These are phyloP conservation scores for Synanthedon andrenaeformis DNA, from an alignment of 2,888 invertebrate genomes.

Conservation along the genomic window DNA sequence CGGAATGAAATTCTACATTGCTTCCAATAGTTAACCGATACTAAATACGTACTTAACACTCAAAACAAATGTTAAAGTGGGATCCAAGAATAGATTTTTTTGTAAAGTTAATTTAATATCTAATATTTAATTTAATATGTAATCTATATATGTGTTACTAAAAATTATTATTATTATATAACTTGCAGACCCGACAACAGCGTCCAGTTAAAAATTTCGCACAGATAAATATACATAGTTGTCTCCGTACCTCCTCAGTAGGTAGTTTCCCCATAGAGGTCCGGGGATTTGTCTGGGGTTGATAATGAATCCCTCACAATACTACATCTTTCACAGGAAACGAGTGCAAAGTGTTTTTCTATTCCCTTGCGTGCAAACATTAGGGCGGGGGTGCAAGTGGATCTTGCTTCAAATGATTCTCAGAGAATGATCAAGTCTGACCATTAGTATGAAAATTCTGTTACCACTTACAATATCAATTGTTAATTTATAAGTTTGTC, in stretches of 20 bases:
- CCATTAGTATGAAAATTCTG: too few relatives aligned
- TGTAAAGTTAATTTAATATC: too few relatives aligned
- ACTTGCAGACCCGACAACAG: too few relatives aligned
- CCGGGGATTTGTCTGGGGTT: constrained; percentile 56
- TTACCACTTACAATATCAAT: too few relatives aligned
- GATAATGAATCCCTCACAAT: constrained; percentile 61
- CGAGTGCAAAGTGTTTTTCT: constrained; percentile 66
- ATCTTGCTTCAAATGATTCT: neutral
- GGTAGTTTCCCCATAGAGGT: constrained; percentile 35
- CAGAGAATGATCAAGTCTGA: too few relatives aligned
- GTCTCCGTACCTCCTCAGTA: neutral
- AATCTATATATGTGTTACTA: too few relatives aligned
- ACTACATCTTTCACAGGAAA: constrained; percentile 63
- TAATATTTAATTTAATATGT: too few relatives aligned
- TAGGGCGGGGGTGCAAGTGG: constrained; percentile 22
- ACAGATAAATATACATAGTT: neutral
- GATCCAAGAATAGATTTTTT: too few relatives aligned
- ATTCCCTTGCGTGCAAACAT: constrained; percentile 33
- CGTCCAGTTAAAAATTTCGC: too few relatives aligned
- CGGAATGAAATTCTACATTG: constrained; percentile 9
- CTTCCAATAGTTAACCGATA: neutral
- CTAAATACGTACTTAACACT: neutral
- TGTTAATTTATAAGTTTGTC: too few relatives aligned
- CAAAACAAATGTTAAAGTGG: neutral
- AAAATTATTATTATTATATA: too few relatives aligned